Evolutionary conservation across 1,140 invertebrate genomes (phyloP), one percentile per base, ranked within the genome.

Genomic region (Stegodyphus mimosarum): DNA sequence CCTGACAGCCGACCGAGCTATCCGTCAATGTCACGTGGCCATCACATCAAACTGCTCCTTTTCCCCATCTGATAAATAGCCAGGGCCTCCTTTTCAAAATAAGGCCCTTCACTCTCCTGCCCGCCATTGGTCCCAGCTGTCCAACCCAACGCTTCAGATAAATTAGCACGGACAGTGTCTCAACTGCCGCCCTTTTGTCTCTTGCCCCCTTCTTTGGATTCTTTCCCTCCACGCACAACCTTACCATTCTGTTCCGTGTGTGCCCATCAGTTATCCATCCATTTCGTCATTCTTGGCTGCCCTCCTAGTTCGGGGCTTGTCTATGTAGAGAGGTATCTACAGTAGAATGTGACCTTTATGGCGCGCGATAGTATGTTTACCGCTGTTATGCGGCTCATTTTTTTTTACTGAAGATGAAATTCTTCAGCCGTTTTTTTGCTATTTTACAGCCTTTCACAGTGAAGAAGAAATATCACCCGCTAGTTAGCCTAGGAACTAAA

Each of bases 101-200:
- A 79, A 69, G 52, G 67, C 63, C 50, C 77, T 70, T 79, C 67
- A 49, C n/a, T 33, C 33, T 33, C 33, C 33, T 33, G 33, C 50
- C 33, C 50, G 55, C 76, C 60, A 69, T 78, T 66, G 76, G 76
- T 18, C 63, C 11, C 78, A 83, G 79, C 79, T 83, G 79, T 73
- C 79, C 53, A 11, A 63, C 17, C 55, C 51, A 11, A 48, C 66
- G 78, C 69, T 52, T 64, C 48, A 83, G 71, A 83, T 83, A 74
- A 83, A 83, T 83, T 74, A 83, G 69, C 79, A 51, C 79, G 79
- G 79, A 83, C 79, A 83, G 53, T 73, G 70, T 73, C 69, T 73
- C 77, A 80, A 80, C 17, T 60, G 53, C 51, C 53, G 53, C 67
- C 64, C 64, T 78, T 52, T 66, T 66, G 55, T 72, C 67, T 72